Evolutionary conservation across 2,113 vertebrate species (phyloP), one percentile per base, ranked within the genome.

Genomic region (Ammospiza caudacuta): DNA sequence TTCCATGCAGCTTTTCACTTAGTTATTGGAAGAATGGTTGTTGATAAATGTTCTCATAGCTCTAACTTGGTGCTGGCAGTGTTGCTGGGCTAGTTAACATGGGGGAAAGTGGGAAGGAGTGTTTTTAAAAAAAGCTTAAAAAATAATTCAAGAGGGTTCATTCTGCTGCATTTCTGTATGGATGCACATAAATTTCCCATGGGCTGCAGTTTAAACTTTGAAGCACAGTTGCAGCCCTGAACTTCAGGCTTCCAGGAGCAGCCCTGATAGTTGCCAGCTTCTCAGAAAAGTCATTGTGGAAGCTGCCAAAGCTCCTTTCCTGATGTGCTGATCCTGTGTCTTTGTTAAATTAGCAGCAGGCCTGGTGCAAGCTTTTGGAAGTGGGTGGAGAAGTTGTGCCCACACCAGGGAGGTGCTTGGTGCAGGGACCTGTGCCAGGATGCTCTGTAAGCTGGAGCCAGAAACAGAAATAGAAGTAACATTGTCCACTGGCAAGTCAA

Each of bases 241-340:
- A 59, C 35, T 78, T 13, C 9, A 63, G 25, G 47, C 64, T 81
- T 78, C 33, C 39, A 81, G 62, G 33, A 92, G 64, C 62, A 90
- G 55, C 28, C 12, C 27, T 74, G 84, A 37, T 66, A 31, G 21
- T 61, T 25, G 1, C 12, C 16, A 24, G 37, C 17, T 59, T 52
- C 24, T 83, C 37, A 18, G 44, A 67, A 78, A n/a, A 37, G 46
- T 54, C 49, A 43, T 55, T 0, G 1, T 46, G 63, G 64, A 33
- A 86, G 28, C 72, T 90, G 37, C 24, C 15, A n/a, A 76, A 28
- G 51, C 52, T 31, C 9, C 49, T 68, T 62, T 64, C 35, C 28
- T 7, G 8, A 55, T 49, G 15, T 55, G 31, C 17, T 0, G 1
- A 33, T 55, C 44, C 49, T 5, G 5, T 28, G 15, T 24, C 33